Conservation (phyloP, 1,140 invertebrate species). For the Pantala flavescens region DNA sequence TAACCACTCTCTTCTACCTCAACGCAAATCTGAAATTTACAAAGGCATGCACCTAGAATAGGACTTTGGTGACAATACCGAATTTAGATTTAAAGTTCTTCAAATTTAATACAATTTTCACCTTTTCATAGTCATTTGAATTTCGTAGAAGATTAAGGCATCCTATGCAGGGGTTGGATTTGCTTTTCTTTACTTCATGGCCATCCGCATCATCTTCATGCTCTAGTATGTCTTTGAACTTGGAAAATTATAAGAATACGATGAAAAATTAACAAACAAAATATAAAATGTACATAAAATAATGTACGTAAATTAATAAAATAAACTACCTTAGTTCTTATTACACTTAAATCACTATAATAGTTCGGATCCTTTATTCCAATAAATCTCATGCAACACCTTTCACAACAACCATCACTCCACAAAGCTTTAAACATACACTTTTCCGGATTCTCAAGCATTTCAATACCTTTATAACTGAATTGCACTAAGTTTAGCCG, state of each 20-base stretch:
- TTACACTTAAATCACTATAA: constrained; percentile 7
- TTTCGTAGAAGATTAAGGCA: not conserved
- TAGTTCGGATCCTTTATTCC: constrained; percentile 12
- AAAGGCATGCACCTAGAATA: not conserved
- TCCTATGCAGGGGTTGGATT: not conserved
- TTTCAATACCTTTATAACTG: not conserved
- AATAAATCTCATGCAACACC: constrained; percentile 14
- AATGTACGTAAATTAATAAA: not conserved
- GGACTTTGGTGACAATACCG: not conserved
- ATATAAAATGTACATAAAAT: not conserved
- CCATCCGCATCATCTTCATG: not conserved
- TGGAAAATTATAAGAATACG: not conserved
- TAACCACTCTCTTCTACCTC: constrained; percentile 32
- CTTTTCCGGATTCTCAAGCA: not conserved
- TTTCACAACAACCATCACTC: constrained; percentile 12
- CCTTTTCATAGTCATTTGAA: not conserved
- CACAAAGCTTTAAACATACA: not conserved
- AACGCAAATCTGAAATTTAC: constrained; percentile 30
- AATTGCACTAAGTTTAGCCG: not conserved
- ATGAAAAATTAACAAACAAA: not conserved
- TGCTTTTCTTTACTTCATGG: not conserved
- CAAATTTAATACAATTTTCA: not conserved
- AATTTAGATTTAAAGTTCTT: too few relatives aligned
- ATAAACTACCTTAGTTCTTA: constrained; percentile 13
- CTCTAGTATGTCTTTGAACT: not conserved